Evolutionary conservation across 30 jellyfish, hydroid and myxozoan genomes (phyloP).

Genomic region (Turritopsis dohrnii): DNA sequence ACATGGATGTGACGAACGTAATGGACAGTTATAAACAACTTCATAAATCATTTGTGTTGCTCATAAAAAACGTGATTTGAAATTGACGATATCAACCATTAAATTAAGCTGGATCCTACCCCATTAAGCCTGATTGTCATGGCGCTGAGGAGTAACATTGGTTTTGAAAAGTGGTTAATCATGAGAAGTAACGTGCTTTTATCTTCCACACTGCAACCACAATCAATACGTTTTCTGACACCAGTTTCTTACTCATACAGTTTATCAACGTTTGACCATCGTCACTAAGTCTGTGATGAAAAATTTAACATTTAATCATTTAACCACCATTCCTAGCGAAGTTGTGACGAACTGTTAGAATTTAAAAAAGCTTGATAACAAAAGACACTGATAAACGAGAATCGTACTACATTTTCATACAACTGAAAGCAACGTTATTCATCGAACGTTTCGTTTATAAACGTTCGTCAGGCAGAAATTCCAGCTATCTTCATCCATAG

Average conservation of each 20-base stretch:
- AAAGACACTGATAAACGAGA: too few species aligned
- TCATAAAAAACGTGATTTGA: neutral
- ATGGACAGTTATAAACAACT: neutral
- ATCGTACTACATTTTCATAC: too few species aligned
- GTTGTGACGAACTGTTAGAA: too few species aligned
- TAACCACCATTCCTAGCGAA: too few species aligned
- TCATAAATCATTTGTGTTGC: neutral
- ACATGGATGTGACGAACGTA: neutral
- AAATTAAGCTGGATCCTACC: neutral
- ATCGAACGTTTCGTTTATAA: too few species aligned
- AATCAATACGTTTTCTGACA: neutral
- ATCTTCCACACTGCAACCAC: neutral
- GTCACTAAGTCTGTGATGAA: too few species aligned
- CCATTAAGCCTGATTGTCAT: neutral
- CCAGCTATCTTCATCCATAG: too few species aligned
- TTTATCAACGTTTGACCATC: too few species aligned
- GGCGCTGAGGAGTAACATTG: neutral
- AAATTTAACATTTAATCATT: too few species aligned
- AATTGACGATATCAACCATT: neutral
- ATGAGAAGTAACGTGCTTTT: neutral
- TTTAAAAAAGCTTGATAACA: too few species aligned
- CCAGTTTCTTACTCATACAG: neutral
- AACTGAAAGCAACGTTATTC: too few species aligned
- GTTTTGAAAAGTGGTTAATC: neutral
- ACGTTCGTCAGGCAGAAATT: too few species aligned